Evolutionary conservation across 53 echinoderm and acorn worm genomes (phyloP).

Genomic region (Zoroaster sp.): DNA sequence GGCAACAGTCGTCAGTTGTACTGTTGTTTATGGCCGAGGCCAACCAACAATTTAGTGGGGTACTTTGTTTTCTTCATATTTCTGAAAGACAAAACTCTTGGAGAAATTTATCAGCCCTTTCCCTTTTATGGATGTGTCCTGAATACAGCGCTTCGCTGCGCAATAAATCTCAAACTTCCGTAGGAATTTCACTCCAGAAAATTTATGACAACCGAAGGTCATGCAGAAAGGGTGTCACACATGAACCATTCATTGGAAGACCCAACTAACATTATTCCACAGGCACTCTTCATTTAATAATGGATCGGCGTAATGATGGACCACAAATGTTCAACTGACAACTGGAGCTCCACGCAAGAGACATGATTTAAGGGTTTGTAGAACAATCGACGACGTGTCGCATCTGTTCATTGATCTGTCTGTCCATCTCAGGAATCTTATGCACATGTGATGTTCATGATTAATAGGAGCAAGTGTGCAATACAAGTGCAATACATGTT

Average conservation of each 20-base stretch:
- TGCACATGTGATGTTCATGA: background rate
- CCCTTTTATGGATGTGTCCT: background rate
- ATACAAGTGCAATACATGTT: background rate
- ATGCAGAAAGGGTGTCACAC: background rate
- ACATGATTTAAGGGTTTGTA: background rate
- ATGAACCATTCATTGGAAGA: background rate
- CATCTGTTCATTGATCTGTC: background rate
- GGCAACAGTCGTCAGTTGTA: too few species aligned
- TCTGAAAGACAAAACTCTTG: background rate
- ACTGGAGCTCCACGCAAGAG: background rate
- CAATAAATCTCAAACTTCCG: conserved; percentile 13
- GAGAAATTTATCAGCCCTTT: background rate
- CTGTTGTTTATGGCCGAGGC: too few species aligned
- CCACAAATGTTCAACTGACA: background rate
- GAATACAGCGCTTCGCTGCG: background rate
- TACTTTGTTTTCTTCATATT: background rate
- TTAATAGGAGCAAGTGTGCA: background rate
- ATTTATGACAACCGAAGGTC: background rate
- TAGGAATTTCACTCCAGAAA: conserved; percentile 2
- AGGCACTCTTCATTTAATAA: background rate
- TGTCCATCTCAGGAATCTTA: background rate
- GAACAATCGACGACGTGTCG: background rate
- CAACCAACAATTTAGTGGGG: background rate
- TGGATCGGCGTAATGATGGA: background rate
- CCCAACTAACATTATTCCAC: background rate